These are phyloP conservation scores for Metopia argyrocephala DNA, from an alignment of 2,888 invertebrate genomes.

Conservation along the genomic window DNA sequence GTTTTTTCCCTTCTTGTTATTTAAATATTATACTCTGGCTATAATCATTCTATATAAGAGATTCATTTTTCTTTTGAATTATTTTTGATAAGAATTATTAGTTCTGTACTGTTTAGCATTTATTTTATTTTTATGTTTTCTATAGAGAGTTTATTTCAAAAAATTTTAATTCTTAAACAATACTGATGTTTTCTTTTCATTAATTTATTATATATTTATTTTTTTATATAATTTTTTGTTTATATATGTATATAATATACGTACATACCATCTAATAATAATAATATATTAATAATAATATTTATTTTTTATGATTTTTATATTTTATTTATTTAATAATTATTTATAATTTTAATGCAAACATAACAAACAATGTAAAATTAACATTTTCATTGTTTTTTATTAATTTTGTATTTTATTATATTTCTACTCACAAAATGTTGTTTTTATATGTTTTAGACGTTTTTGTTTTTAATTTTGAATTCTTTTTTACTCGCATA, in stretches of 20 bases:
- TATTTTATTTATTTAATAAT: conserved; percentile 26
- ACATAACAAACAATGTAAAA: conserved; percentile 61
- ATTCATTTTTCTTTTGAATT: conserved; percentile 46
- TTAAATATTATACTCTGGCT: conserved; percentile 10
- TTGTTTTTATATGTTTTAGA: background rate
- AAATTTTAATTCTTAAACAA: conserved; percentile 56
- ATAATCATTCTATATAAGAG: conserved; percentile 45
- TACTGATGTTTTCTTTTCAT: conserved; percentile 26
- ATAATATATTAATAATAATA: conserved; percentile 45
- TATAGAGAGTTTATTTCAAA: conserved; percentile 60
- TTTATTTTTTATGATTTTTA: conserved; percentile 24
- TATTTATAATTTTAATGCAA: conserved; percentile 46
- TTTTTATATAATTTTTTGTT: conserved; percentile 21
- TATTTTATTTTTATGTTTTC: conserved; percentile 34
- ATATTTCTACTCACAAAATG: conserved; percentile 14
- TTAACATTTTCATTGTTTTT: conserved; percentile 37
- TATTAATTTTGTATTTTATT: background rate
- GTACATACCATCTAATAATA: conserved; percentile 61
- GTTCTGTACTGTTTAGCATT: too few relatives aligned
- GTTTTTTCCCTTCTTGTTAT: conserved; percentile 5
- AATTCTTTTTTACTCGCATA: conserved; percentile 13
- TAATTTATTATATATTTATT: conserved; percentile 37
- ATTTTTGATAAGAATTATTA: too few relatives aligned
- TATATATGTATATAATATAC: conserved; percentile 58
- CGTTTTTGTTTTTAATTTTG: background rate